phyloP scores from a whole-genome alignment of 2,797 vertebrate genomes.

The Lacerta viridis region DNA sequence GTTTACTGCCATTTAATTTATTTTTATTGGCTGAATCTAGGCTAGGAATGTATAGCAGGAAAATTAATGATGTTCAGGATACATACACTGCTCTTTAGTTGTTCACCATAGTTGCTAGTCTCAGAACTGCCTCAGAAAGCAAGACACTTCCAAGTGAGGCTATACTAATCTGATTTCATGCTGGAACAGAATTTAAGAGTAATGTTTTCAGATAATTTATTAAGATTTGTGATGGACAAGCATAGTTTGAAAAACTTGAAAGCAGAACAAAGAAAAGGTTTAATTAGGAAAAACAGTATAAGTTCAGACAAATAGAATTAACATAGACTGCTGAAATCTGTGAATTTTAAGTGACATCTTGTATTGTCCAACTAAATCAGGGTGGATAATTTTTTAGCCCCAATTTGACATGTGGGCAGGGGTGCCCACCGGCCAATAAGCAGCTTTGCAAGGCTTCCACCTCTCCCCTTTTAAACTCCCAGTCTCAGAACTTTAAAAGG shows the following conservation, averaged over 20 bases:
- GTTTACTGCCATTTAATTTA: neutral
- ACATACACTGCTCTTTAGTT: neutral
- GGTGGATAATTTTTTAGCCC: no score
- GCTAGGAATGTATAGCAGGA: neutral
- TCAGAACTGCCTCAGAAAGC: neutral
- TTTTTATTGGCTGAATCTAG: neutral
- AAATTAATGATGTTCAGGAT: neutral
- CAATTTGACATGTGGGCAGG: no score
- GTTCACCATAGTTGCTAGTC: neutral
- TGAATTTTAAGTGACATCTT: neutral
- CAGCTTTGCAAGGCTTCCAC: no score
- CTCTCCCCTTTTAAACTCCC: no score
- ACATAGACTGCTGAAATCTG: neutral
- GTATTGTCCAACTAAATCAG: neutral
- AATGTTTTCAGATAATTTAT: neutral
- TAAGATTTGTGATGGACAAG: neutral
- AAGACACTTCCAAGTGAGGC: neutral
- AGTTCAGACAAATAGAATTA: neutral
- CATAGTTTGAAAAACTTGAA: neutral
- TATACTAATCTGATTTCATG: neutral
- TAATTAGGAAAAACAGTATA: neutral
- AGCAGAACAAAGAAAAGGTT: neutral
- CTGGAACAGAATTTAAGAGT: neutral
- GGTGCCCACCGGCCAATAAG: no score
- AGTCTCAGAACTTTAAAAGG: no score